These are phyloP conservation scores for Sinocyclocheilus anophthalmus DNA, from an alignment of 2,113 vertebrate species.

Conservation along the genomic window DNA sequence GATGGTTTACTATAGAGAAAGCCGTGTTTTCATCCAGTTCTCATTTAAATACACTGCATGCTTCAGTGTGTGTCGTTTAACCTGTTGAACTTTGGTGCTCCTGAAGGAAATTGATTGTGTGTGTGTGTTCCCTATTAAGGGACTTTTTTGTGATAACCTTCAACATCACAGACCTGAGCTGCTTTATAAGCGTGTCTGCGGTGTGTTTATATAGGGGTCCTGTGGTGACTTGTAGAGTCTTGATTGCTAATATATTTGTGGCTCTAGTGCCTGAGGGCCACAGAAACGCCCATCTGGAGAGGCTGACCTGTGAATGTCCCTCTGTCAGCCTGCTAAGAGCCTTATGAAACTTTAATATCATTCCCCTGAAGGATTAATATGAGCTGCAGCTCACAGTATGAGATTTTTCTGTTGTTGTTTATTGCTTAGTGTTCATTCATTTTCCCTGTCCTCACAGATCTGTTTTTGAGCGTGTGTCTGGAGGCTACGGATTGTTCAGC, in stretches of 20 bases:
- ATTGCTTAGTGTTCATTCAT: neutral
- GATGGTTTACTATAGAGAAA: neutral
- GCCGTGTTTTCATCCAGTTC: neutral
- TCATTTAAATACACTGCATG: neutral
- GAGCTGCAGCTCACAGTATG: constrained; percentile 1
- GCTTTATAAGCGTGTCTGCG: neutral
- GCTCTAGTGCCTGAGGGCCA: constrained; percentile 64
- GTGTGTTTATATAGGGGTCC: constrained; percentile 5
- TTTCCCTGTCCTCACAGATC: neutral
- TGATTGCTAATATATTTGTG: constrained; percentile 69
- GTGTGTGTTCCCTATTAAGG: neutral
- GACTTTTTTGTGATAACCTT: constrained; percentile 32
- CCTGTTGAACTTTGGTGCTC: neutral
- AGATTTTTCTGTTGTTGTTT: constrained; percentile 23
- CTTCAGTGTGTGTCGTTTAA: neutral
- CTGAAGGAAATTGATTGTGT: neutral
- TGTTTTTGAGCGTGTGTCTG: constrained; percentile 8
- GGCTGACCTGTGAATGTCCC: constrained; percentile 34
- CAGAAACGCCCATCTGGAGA: constrained; percentile 54
- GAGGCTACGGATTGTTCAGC: neutral
- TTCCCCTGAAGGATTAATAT: constrained; percentile 58
- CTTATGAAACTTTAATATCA: constrained; percentile 72
- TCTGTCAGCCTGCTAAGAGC: constrained; percentile 68
- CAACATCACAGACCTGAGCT: neutral
- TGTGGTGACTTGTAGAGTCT: constrained; percentile 54